Conservation (phyloP, 2,113 vertebrate genomes). For the Setophaga petechia region DNA sequence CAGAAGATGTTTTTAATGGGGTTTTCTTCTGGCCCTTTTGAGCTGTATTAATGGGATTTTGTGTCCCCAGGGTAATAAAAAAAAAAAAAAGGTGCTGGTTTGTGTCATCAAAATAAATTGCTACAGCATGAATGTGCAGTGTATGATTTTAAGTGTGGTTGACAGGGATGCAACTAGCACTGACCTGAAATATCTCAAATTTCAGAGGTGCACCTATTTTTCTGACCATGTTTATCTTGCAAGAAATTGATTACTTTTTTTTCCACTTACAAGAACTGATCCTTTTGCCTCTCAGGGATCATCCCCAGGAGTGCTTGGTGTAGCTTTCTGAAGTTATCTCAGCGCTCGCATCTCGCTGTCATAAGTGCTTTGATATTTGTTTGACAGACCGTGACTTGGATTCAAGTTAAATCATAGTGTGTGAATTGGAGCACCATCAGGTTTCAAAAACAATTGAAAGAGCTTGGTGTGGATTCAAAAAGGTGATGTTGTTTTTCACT, state of each 20-base stretch:
- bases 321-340: neutral
- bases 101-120: neutral
- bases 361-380: neutral
- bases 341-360: accelerated
- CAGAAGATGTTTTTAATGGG: neutral
- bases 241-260: neutral
- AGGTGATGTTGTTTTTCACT: neutral
- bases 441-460: neutral
- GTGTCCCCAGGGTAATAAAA: neutral
- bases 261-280: neutral
- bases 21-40: neutral
- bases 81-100: neutral
- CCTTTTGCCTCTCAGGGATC: neutral
- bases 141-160: neutral
- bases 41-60: neutral
- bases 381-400: neutral
- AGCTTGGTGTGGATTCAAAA: neutral
- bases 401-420: neutral
- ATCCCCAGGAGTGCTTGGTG: neutral
- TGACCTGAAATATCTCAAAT: neutral
- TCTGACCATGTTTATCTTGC: neutral
- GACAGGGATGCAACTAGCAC: neutral
- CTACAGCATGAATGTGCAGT: accelerated
- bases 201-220: neutral
- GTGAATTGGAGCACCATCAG: neutral